These are phyloP conservation scores for Galago senegalensis DNA, from an alignment of 2,797 vertebrate species.

Conservation along the genomic window DNA sequence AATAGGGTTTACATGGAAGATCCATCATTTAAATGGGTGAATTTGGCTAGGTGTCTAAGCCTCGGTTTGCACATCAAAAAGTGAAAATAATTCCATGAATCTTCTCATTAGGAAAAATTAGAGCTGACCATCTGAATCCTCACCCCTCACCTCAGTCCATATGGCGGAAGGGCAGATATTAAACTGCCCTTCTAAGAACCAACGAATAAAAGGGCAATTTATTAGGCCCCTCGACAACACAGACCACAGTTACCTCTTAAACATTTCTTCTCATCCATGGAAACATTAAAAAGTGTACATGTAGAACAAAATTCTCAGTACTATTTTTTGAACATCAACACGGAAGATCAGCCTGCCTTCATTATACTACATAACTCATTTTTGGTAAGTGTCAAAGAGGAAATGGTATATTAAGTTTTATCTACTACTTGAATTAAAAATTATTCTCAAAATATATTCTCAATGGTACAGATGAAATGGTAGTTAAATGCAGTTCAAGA, in stretches of 20 bases:
- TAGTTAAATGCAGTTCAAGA: slow-evolving; percentile 33
- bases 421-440: slow-evolving; percentile 2
- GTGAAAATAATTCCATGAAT: neutral
- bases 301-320: neutral
- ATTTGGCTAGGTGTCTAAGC: neutral
- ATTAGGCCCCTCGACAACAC: neutral
- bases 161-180: neutral
- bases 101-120: neutral
- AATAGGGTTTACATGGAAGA: neutral
- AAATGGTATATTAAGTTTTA: slow-evolving; percentile 54
- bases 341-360: neutral
- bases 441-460: slow-evolving; percentile 51
- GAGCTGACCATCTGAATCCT: neutral
- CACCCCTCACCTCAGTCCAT: neutral
- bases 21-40: no score
- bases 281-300: neutral
- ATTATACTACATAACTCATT: slow-evolving; percentile 1
- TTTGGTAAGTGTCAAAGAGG: neutral
- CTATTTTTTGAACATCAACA: neutral
- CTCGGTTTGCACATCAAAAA: neutral
- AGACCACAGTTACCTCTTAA: neutral
- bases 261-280: slow-evolving; percentile 19
- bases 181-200: neutral
- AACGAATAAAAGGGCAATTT: neutral
- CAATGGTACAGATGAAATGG: slow-evolving; percentile 57